phyloP scores from a whole-genome alignment of 2,888 invertebrate species.

The Megaustenia siamemsis region DNA sequence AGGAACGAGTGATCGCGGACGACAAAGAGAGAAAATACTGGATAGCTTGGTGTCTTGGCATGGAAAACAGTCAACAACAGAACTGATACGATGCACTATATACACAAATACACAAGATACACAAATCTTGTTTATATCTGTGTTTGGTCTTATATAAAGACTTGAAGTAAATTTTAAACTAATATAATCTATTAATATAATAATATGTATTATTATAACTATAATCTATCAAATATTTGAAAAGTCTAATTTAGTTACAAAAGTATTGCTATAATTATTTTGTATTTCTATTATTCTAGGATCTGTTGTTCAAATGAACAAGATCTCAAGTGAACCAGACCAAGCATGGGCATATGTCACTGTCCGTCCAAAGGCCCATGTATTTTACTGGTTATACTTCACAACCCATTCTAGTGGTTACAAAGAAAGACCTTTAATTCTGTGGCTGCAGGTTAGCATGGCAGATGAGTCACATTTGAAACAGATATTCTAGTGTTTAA shows the following conservation, averaged over 20 bases:
- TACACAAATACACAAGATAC: not conserved
- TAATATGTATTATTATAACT: not conserved
- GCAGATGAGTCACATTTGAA: too few relatives aligned
- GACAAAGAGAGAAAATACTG: too few relatives aligned
- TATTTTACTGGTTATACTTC: constrained; percentile 93
- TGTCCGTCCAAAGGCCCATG: constrained; percentile 87
- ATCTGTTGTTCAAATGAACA: constrained; percentile 8
- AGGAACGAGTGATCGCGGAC: too few relatives aligned
- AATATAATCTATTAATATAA: not conserved
- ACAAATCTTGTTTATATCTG: too few relatives aligned
- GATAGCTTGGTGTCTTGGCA: too few relatives aligned
- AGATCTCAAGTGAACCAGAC: not conserved
- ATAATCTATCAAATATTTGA: not conserved
- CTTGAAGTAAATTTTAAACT: too few relatives aligned
- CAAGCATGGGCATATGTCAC: constrained; percentile 85
- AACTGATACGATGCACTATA: too few relatives aligned
- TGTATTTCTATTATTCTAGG: constrained; percentile 1
- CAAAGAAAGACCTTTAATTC: constrained; percentile 87
- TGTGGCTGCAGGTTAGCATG: constrained; percentile 86
- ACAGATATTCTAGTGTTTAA: too few relatives aligned
- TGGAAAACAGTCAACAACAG: too few relatives aligned
- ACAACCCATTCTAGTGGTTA: constrained; percentile 84
- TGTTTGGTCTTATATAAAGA: too few relatives aligned
- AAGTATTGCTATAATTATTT: not conserved
- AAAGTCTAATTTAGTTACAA: not conserved